Conservation (phyloP, 1,140 invertebrate genomes). For the Hypsibius dujardini region DNA sequence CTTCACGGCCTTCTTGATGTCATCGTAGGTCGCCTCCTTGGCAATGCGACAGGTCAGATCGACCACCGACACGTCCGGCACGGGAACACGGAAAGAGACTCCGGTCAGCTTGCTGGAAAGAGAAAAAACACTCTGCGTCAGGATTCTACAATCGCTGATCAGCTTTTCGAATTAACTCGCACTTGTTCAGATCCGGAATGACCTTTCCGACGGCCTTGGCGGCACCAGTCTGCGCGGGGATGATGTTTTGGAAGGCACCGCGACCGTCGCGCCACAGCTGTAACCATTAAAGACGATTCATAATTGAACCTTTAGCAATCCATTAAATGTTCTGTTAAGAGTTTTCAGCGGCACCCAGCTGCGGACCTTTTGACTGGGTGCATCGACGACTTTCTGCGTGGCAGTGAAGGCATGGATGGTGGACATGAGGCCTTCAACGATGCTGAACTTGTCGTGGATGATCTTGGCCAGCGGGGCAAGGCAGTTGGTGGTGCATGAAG, state of each 20-base stretch:
- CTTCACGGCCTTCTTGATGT: constrained; percentile 33
- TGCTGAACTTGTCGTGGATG: constrained; percentile 35
- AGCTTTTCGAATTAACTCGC: neutral
- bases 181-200: constrained; percentile 33
- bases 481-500: constrained; percentile 37
- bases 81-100: constrained; percentile 41
- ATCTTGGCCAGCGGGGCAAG: constrained; percentile 36
- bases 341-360: too few species aligned
- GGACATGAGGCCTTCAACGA: constrained; percentile 35
- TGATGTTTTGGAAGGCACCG: constrained; percentile 33
- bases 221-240: constrained; percentile 36
- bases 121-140: neutral
- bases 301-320: neutral
- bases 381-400: constrained; percentile 36
- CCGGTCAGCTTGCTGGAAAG: constrained; percentile 30
- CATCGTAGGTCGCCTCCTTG: constrained; percentile 34
- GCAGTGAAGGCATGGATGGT: constrained; percentile 36
- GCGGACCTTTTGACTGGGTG: constrained; percentile 31
- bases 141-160: neutral
- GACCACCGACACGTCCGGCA: constrained; percentile 40
- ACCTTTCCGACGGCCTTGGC: constrained; percentile 34
- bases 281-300: neutral
- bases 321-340: neutral
- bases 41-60: constrained; percentile 36
- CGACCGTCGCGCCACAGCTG: constrained; percentile 33